Base-by-base conservation (phyloP, 2,888 invertebrate species). In the Polyommatus iphigenia region DNA sequence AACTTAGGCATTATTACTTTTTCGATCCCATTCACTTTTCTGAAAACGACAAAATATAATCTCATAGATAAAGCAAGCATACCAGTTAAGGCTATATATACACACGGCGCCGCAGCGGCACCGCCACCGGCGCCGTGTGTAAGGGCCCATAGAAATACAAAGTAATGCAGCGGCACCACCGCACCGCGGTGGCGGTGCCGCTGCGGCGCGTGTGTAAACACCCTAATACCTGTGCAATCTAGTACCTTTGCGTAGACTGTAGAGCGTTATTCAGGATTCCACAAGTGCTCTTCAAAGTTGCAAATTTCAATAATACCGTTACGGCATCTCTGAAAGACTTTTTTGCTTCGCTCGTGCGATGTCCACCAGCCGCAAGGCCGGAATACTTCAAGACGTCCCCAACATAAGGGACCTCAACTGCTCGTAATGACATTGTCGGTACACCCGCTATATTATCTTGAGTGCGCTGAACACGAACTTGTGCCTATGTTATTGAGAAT, bases 11-110 rank as follows among this genome's bases (percentile, higher is more conserved):
- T 86, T 15, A 93, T 94, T 0, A 93, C 91, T 85, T 94, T 94
- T 83, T 93, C 93, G 77, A 94, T 94, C 1, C 93, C 93, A 78
- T 94, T 93, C 10, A 93, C 90, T 83, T 94, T 94, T 81, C 94
- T 94, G 88, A 80, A 89, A 89, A 67, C 8, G 7, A 57, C 46
- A 75, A 75, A 46, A 20, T 73, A n/a, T 32, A 46, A 46, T 46
- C 10, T 46, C 41, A 10, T 10, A 46, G 1, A 41, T 41, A 41
- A 8, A 46, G 10, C 3, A 13, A 46, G 10, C 10, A 46, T 46
- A 10, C 46, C 46, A 36, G 6, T 36, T 36, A 6, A 36, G 6
- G 36, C 36, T 36, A 6, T 6, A 6, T 6, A 6, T 36, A 36
- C 4, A 32, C 32, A 32, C 32, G 32, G 32, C 32, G 32, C 32